Evolutionary conservation across 2,888 invertebrate species (phyloP), one percentile per base, ranked within the genome.

Genomic region (Crossocerus cetratus): DNA sequence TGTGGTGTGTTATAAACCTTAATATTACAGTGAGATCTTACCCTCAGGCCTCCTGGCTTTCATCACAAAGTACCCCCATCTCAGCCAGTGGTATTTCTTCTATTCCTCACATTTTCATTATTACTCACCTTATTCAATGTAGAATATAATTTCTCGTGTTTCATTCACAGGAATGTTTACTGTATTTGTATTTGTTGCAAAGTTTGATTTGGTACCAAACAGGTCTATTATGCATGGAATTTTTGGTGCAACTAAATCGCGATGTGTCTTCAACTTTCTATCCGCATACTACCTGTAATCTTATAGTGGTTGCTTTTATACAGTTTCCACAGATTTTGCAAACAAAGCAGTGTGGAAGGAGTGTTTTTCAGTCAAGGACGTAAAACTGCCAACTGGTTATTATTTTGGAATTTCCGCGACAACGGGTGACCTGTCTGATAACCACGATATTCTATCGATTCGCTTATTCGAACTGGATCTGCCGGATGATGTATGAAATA

Each of bases 371-470:
- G 98, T 98, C 0, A 93, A 94, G 82, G 97, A 97, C 58, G 96
- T 99, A 0, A 93, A 94, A 72, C 92, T 99, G 11, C 99, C 99
- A 0, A 98, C 98, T 0, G 98, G 98, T 0, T 99, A 99, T 91
- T 98, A 93, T 91, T 95, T 98, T 90, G 99, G 99, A 1, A 92
- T 97, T 3, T 95, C 98, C 0, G 98, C 99, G 0, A 98, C 98
- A 0, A 99, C 99, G 0, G 99, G 99, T 1, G 99, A 99, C 89
- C 92, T 99, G 56, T 95, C 96, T 74, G 99, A 99, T 92, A 98
- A 96, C 90, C 99, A 99, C 90, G 99, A 99, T 90, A 93, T 99
- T 74, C 92, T 97, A 75, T 95, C 97, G 1, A 93, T 99, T 74
- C 96, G 97, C 91, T 93, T 98, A 87, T 99, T 96, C 88, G 98